Conservation (phyloP, 2,113 vertebrate genomes). For the Misgurnus anguillicaudatus region DNA sequence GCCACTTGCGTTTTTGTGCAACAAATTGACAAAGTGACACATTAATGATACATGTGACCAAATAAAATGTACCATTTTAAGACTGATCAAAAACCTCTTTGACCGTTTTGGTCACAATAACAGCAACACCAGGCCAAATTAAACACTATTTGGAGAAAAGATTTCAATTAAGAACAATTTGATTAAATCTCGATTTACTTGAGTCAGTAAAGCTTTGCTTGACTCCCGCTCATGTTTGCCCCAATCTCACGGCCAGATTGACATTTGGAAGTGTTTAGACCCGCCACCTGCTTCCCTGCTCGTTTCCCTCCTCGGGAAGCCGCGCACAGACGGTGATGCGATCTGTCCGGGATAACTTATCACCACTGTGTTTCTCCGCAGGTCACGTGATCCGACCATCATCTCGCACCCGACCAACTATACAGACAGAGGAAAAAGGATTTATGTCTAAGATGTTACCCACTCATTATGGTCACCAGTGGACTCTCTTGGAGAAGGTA, state of each 20-base stretch:
- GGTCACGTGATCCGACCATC: conserved; percentile 37
- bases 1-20: no score
- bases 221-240: conserved; percentile 56
- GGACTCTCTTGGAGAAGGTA: conserved; percentile 58
- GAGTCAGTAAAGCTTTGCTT: conserved; percentile 37
- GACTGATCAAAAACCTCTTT: neutral
- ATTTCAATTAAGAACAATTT: conserved; percentile 48
- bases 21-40: no score
- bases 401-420: conserved; percentile 54
- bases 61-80: neutral
- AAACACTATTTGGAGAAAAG: conserved; percentile 29
- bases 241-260: conserved; percentile 63
- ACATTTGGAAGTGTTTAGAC: conserved; percentile 62
- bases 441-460: conserved; percentile 68
- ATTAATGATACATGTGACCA: neutral
- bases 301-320: conserved; percentile 55
- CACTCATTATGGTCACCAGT: conserved; percentile 60
- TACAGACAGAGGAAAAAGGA: conserved; percentile 61
- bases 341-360: conserved; percentile 58
- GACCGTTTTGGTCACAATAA: conserved; percentile 10
- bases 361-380: neutral
- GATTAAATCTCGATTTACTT: conserved; percentile 52
- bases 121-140: conserved; percentile 19
- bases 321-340: conserved; percentile 53
- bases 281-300: conserved; percentile 68